Evolutionary conservation across 2,797 vertebrate genomes (phyloP), one percentile per base, ranked within the genome.

Genomic region (Pagetopsis macropterus): DNA sequence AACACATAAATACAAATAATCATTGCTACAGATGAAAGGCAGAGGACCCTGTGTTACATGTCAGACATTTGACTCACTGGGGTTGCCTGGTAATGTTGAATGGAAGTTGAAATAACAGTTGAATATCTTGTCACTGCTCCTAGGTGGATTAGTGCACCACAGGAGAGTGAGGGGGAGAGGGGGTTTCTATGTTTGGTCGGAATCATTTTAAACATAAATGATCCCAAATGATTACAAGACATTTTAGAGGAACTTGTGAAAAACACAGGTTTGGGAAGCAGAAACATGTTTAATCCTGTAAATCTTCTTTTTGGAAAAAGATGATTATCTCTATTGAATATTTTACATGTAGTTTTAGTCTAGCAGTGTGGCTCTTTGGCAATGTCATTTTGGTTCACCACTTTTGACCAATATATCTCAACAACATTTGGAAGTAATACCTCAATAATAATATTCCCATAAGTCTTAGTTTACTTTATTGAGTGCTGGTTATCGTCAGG

Each of bases 71-170:
- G 55, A 45, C 19, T 40, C 0, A 12, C 9, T 21, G 46, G 4
- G 62, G 37, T 31, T 15, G 1, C 19, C 44, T 49, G 13, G 5
- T 46, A 59, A 11, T 15, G 15, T 9, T 40, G 3, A 64, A 14
- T 0, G 23, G 14, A 33, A 23, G 14, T 5, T 21, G 14, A 70
- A 65, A 51, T 23, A 43, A 56, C 56, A 44, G 21, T 82, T 45
- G 37, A 56, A 56, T 40, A 54, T 58, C 58, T 66, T 58, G 13
- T 8, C 37, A 43, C 41, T 63, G 62, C 48, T 50, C 27, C 51
- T 33, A 64, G 59, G 48, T 75, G 66, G 81, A 85, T 88, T 88
- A 84, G 60, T 63, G 45, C 13, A 27, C 54, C 17, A 17, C 43
- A 19, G 64, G 76, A 70, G 49, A 72, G 2, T 46, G 41, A 76